Conservation (phyloP, 2,888 invertebrate genomes). For the Oligia fasciuncula region DNA sequence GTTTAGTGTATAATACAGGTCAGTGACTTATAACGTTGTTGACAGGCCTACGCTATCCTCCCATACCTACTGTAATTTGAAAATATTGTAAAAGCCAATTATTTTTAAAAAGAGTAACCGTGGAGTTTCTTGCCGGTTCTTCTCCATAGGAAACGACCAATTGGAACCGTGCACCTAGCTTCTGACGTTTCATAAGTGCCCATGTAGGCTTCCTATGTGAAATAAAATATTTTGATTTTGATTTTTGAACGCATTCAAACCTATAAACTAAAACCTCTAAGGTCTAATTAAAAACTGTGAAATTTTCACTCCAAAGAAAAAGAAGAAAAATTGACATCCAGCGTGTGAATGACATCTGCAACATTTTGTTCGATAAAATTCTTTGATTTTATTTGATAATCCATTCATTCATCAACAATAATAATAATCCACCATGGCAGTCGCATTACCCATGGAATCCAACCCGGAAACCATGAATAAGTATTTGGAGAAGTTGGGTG, state of each 20-base stretch:
- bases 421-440: slow-evolving; percentile 71
- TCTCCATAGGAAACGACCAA: too few relatives aligned
- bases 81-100: too few relatives aligned
- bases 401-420: slow-evolving; percentile 10
- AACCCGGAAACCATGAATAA: slow-evolving; percentile 91
- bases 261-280: not conserved
- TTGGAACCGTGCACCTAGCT: too few relatives aligned
- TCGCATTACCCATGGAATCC: slow-evolving; percentile 87
- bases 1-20: too few relatives aligned
- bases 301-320: slow-evolving; percentile 4
- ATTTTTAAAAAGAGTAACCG: too few relatives aligned
- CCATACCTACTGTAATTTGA: too few relatives aligned
- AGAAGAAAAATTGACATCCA: slow-evolving; percentile 24
- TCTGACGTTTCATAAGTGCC: too few relatives aligned
- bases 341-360: slow-evolving; percentile 17
- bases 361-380: slow-evolving; percentile 24
- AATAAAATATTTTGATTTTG: too few relatives aligned
- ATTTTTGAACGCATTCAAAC: slow-evolving; percentile 1
- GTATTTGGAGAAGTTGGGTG: slow-evolving; percentile 94
- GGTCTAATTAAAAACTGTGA: not conserved
- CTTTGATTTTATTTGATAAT: slow-evolving; percentile 22
- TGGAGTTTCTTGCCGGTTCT: too few relatives aligned
- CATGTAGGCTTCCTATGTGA: too few relatives aligned
- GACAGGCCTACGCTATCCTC: too few relatives aligned
- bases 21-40: too few relatives aligned